Percentiles rank a stretch among this genome's conserved stretches.
These are phyloP conservation scores for Loriculus beryllinus DNA, from an alignment of 2,797 vertebrate species.

Conservation along the genomic window DNA sequence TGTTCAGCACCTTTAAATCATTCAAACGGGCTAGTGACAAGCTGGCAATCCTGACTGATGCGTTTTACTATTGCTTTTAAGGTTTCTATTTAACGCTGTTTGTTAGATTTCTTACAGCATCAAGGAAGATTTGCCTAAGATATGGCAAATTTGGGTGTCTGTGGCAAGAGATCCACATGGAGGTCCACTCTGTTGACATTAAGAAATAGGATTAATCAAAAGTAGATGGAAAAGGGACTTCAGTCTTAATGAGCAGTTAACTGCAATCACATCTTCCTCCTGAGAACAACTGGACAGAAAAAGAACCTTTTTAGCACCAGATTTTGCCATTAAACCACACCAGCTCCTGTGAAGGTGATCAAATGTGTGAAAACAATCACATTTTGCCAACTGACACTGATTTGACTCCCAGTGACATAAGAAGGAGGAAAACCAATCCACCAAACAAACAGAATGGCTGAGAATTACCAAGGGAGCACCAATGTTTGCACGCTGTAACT, in stretches of 20 bases:
- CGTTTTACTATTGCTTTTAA: background rate
- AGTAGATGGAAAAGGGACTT: background rate
- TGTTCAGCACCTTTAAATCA: background rate
- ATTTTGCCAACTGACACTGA: background rate
- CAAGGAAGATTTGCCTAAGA: background rate
- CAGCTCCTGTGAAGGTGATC: background rate
- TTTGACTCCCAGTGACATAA: background rate
- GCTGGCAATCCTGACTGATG: background rate
- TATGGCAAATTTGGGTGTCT: background rate
- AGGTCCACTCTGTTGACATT: background rate
- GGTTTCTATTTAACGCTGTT: background rate
- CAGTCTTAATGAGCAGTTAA: background rate
- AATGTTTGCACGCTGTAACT: background rate
- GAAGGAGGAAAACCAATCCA: accelerated
- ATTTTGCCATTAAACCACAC: background rate
- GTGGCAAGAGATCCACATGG: background rate
- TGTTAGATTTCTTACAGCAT: background rate
- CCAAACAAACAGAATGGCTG: background rate
- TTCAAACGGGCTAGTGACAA: background rate
- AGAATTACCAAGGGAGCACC: background rate
- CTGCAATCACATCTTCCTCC: background rate
- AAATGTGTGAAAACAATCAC: background rate
- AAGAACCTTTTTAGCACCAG: background rate
- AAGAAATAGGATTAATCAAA: background rate
- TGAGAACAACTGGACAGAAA: background rate